Evolutionary conservation across 1,140 invertebrate species (phyloP), one percentile per base, ranked within the genome.

Genomic region (Pseudoatta argentina): DNA sequence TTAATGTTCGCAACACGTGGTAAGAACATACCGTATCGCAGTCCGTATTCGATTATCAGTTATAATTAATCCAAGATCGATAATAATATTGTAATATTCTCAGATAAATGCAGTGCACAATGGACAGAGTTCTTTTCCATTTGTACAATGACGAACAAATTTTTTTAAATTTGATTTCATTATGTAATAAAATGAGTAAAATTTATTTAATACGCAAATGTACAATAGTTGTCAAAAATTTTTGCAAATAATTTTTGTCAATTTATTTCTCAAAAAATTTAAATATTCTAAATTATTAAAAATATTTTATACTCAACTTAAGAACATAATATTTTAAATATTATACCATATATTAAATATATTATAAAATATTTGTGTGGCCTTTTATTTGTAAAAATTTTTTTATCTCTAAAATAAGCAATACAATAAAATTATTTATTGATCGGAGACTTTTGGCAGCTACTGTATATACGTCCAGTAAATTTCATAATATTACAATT

Each of bases 401-500:
- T 44, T 44, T 44, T 44, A 44, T 10, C 39, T 44, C 10, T 21
- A 44, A 44, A 44, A 44, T 44, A 44, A 44, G 39, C 39, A 44
- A 10, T 44, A 44, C 8, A 44, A 44, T 44, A 44, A 44, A 44
- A 44, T 44, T 44, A 44, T 12, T 44, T 44, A 44, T 3, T 44
- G 39, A 0, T 44, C 39, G 39, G 39, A 44, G 10, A 44, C 39
- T 44, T 44, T 44, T 44, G 10, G 8, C 39, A 12, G 48, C 14
- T 14, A 51, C 12, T 16, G 14, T 51, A 51, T 51, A 51, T 48
- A 48, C 14, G 48, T 48, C 8, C 7, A 6, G 39, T 79, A 16
- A 39, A 66, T 79, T 66, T 53, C 27, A 24, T n/a, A 44, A 66
- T 64, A 79, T 79, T 79, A 67, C 66, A 44, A 81, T 81, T 71